Evolutionary conservation across 2,113 vertebrate genomes (phyloP), one percentile per base, ranked within the genome.

Genomic region (Nothobranchius furzeri): DNA sequence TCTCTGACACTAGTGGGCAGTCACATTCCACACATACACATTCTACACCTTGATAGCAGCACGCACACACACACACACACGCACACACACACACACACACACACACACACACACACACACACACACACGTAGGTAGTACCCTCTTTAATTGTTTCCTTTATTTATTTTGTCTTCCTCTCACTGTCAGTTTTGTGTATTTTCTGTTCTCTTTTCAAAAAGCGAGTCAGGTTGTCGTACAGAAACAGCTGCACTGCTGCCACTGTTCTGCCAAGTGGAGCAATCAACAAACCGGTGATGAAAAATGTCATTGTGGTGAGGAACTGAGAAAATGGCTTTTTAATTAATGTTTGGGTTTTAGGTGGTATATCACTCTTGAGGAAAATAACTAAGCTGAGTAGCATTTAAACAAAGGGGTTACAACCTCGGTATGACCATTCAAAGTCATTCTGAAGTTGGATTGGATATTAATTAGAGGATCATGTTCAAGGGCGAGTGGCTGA

Each of bases 1-100:
- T 63, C 56, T 82, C 50, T 52, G 82, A 84, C 83, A 86, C 86
- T 87, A 88, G 87, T 89, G 85, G 89, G 85, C 86, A 86, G 86
- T 88, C 80, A 81, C 64, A 88, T 81, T 78, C 83, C 82, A 85
- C 70, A 73, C 60, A 73, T 60, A 9, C 59, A 65, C 25, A 60
- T 40, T 68, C 52, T 36, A 13, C 55, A 86, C 74, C 62, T 75
- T 71, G 43, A 74, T 51, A 46, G 15, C 46, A 61, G 43, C 10
- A 6, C 60, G 60, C 53, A 12, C 45, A 48, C 62, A 55, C 53
- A 76, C 69, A 50, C 50, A 0, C 60, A 45, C 25, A 12, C 30
- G 4, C 25, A 30, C 25, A 30, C 25, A 30, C 25, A 30, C 77
- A 12, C 45, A 52, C 62, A 55, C 53, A 76, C 73, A 53, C 50